These are phyloP conservation scores for Lithophane semibrunnea DNA, from an alignment of 2,888 invertebrate genomes.

Conservation along the genomic window DNA sequence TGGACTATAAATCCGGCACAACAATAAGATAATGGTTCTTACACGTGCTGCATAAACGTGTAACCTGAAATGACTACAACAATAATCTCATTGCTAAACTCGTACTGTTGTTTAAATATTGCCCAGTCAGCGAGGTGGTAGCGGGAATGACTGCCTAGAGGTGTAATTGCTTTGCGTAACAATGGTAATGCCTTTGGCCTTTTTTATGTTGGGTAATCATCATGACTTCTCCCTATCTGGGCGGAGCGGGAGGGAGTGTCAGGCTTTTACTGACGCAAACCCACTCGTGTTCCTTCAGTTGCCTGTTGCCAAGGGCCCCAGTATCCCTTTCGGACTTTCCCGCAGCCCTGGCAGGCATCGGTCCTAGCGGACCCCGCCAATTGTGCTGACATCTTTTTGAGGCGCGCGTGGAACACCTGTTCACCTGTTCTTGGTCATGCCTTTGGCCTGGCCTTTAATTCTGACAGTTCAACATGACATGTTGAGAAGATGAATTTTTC, in stretches of 20 bases:
- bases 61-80: not conserved
- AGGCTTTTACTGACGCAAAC: no score
- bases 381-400: no score
- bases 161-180: not conserved
- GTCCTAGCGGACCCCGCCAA: no score
- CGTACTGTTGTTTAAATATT: not conserved
- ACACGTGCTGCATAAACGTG: conserved; percentile 18
- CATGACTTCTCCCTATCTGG: no score
- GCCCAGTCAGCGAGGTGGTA: not conserved
- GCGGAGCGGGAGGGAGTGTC: no score
- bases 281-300: no score
- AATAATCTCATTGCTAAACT: not conserved
- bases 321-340: no score
- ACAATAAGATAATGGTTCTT: conserved; percentile 5
- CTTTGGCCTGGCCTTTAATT: not conserved
- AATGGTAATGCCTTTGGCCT: not conserved
- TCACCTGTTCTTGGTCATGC: not conserved
- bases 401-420: no score
- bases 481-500: not conserved
- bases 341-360: no score
- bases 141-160: not conserved
- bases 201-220: no score
- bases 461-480: not conserved
- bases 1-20: not conserved
- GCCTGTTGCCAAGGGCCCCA: no score